Conservation (phyloP, 1,140 invertebrate genomes). For the Conus ventricosus region DNA sequence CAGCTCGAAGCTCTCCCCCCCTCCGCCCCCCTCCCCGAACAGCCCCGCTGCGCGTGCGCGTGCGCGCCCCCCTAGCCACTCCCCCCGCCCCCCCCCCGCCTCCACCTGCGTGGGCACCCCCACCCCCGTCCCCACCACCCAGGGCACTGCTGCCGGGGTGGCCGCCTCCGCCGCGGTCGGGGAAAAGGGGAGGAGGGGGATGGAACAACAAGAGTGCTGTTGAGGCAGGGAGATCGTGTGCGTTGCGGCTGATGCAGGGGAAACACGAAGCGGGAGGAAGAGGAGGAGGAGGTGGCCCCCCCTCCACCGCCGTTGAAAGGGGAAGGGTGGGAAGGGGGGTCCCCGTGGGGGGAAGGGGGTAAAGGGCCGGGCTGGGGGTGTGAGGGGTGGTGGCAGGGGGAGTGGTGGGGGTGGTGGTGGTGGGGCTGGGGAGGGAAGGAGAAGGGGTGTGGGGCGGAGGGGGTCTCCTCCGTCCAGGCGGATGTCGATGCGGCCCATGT, state of each 20-base stretch:
- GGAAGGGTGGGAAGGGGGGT: not conserved
- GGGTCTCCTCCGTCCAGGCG: not conserved
- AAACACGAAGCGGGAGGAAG: not conserved
- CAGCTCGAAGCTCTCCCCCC: conserved; percentile 70
- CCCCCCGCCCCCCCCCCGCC: not conserved
- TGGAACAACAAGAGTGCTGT: conserved; percentile 4
- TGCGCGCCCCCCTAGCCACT: not conserved
- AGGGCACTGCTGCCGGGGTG: not conserved
- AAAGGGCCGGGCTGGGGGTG: not conserved
- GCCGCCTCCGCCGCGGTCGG: not conserved
- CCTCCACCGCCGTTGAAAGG: not conserved
- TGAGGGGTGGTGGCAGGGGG: not conserved
- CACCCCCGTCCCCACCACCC: not conserved
- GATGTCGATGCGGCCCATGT: conserved; percentile 18
- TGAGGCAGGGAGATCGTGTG: not conserved
- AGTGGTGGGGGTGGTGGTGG: not conserved
- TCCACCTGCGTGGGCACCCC: not conserved
- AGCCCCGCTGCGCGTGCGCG: not conserved
- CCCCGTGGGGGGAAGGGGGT: not conserved
- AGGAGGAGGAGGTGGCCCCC: not conserved
- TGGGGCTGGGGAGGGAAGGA: not conserved
- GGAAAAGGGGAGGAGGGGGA: not conserved
- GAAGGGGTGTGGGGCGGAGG: not conserved
- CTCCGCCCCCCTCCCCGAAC: not conserved
- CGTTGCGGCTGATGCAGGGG: not conserved